Percentiles rank a stretch among this genome's conserved stretches.
phyloP scores from a whole-genome alignment of 2,797 vertebrate species.

The Crocodylus rhombifer region DNA sequence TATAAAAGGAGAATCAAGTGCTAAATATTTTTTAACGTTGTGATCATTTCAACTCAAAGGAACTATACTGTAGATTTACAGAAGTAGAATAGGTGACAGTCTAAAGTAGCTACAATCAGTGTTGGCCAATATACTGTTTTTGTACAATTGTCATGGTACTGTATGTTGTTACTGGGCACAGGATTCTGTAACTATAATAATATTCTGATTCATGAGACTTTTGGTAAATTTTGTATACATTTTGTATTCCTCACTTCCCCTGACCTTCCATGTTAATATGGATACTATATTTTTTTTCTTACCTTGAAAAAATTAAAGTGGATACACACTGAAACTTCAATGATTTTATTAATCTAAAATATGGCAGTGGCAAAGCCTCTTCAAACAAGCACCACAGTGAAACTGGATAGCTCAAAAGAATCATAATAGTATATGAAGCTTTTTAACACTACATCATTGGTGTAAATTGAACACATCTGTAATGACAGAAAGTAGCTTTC shows the following conservation, averaged over 20 bases:
- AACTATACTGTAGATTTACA: background rate
- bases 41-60: background rate
- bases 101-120: background rate
- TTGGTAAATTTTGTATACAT: background rate
- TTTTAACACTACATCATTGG: too few relatives aligned
- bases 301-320: background rate
- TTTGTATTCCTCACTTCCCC: background rate
- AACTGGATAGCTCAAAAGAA: background rate
- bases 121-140: background rate
- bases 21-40: background rate
- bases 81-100: background rate
- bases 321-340: background rate
- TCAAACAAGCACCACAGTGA: background rate
- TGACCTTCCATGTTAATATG: background rate
- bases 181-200: background rate
- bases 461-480: too few relatives aligned
- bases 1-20: background rate
- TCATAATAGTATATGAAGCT: too few relatives aligned
- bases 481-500: too few relatives aligned
- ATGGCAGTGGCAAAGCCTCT: background rate
- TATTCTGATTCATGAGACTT: background rate
- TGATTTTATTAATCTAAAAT: background rate
- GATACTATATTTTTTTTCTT: background rate
- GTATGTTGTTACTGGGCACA: background rate
- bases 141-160: background rate